These are phyloP conservation scores for Cyprinodon diabolis DNA, from an alignment of 2,797 vertebrate genomes.

Conservation along the genomic window DNA sequence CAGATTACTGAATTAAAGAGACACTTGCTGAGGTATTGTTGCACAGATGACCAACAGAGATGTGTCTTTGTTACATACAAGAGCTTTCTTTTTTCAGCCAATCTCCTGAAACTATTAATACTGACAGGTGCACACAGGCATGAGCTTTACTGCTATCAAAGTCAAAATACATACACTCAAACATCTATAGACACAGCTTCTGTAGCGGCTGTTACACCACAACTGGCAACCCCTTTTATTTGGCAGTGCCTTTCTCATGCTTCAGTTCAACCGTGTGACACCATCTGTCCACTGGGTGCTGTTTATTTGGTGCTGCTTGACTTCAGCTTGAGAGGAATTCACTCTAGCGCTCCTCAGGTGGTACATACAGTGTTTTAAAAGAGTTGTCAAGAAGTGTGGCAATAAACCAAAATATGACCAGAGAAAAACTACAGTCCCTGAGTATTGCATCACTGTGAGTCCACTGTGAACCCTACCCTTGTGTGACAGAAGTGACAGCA, in stretches of 20 bases:
- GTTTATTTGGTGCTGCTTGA: slow-evolving; percentile 70
- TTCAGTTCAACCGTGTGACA: slow-evolving; percentile 59
- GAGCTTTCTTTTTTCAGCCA: slow-evolving; percentile 19
- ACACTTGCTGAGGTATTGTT: slow-evolving; percentile 43
- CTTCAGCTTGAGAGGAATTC: slow-evolving; percentile 70
- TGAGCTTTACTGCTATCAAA: slow-evolving; percentile 9
- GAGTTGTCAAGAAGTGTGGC: slow-evolving; percentile 59
- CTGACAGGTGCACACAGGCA: slow-evolving; percentile 11
- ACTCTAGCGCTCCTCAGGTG: slow-evolving; percentile 64
- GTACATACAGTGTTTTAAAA: slow-evolving; percentile 52
- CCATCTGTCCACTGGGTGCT: slow-evolving; percentile 74
- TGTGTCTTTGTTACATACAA: slow-evolving; percentile 44
- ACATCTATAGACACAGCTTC: slow-evolving; percentile 9
- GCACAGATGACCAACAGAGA: slow-evolving; percentile 50
- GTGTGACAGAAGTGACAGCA: slow-evolving; percentile 58
- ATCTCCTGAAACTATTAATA: slow-evolving; percentile 25
- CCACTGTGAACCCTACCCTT: slow-evolving; percentile 30
- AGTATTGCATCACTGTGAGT: slow-evolving; percentile 25
- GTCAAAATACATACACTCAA: background rate
- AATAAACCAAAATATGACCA: slow-evolving; percentile 41
- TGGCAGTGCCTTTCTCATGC: slow-evolving; percentile 48
- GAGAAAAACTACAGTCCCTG: background rate
- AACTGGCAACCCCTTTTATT: slow-evolving; percentile 59
- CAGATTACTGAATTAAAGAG: slow-evolving; percentile 55
- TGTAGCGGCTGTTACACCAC: slow-evolving; percentile 42